A percentile compares a stretch with the other conserved stretches of the same genome.
These are phyloP conservation scores for Hormaphis cornu DNA, from an alignment of 1,140 invertebrate genomes.

Conservation along the genomic window DNA sequence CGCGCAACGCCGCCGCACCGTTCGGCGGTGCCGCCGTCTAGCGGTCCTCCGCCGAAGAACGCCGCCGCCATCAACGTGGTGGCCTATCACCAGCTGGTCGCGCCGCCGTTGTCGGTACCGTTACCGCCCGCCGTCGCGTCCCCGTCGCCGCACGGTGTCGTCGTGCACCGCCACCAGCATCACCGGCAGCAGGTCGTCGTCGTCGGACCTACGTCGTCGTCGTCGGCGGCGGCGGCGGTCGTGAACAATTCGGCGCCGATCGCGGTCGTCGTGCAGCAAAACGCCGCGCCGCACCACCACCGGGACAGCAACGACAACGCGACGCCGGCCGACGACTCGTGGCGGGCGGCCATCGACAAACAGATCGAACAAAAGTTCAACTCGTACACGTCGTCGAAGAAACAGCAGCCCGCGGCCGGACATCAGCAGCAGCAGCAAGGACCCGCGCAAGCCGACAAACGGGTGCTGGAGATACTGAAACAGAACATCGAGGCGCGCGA, in stretches of 20 bases:
- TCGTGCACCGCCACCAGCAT: not conserved
- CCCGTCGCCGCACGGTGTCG: not conserved
- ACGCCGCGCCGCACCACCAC: not conserved
- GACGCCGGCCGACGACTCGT: constrained; percentile 41
- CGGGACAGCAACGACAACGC: not conserved
- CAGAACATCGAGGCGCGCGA: constrained; percentile 60
- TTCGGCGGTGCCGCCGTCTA: constrained; percentile 19
- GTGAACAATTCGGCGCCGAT: too few species aligned
- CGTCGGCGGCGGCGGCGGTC: constrained; percentile 8
- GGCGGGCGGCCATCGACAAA: constrained; percentile 48
- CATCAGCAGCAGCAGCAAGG: not conserved
- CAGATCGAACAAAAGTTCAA: constrained; percentile 48
- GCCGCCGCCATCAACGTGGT: too few species aligned
- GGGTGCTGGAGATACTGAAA: constrained; percentile 55
- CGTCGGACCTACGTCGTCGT: not conserved
- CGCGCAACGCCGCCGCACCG: not conserved
- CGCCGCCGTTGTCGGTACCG: not conserved
- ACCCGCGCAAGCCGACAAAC: constrained; percentile 48
- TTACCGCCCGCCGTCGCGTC: not conserved
- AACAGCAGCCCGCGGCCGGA: not conserved
- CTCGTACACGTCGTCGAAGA: constrained; percentile 36
- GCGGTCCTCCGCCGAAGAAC: constrained; percentile 33
- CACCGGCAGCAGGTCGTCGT: too few species aligned
- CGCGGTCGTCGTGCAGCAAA: too few species aligned
- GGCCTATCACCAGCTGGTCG: not conserved